Evolutionary conservation across 1,140 invertebrate genomes (phyloP).

Genomic region (Drosophila pandora): DNA sequence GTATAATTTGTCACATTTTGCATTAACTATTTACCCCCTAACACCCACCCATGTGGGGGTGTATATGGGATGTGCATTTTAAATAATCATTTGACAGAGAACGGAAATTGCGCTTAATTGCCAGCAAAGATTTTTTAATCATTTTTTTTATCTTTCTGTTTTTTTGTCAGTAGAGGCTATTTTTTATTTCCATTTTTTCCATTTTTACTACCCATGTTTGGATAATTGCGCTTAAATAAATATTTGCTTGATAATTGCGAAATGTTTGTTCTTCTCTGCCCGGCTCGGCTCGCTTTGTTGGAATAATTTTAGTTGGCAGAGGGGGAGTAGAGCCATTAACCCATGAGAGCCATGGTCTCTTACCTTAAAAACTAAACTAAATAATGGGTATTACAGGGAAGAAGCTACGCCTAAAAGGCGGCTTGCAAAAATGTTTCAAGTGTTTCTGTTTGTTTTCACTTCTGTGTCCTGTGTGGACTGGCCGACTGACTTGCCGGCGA

Average conservation of each 20-base stretch:
- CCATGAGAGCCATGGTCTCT: background rate
- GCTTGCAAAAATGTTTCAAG: constrained; percentile 59
- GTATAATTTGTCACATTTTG: constrained; percentile 46
- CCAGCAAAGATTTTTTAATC: constrained; percentile 48
- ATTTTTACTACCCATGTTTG: constrained; percentile 4
- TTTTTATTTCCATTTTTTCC: background rate
- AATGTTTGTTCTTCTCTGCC: constrained; percentile 21
- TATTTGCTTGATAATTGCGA: constrained; percentile 44
- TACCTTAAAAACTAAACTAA: too few relatives aligned
- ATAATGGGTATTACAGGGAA: too few relatives aligned
- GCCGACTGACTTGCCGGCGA: constrained; percentile 28
- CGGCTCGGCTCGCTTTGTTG: constrained; percentile 4
- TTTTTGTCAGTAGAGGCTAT: too few relatives aligned
- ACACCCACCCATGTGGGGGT: background rate
- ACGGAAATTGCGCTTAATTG: constrained; percentile 72
- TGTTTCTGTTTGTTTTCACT: constrained; percentile 74
- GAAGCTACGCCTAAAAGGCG: constrained; percentile 59
- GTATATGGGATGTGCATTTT: constrained; percentile 40
- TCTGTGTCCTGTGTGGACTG: too few relatives aligned
- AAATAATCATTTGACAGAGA: constrained; percentile 52
- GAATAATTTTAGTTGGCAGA: constrained; percentile 9
- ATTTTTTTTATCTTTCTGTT: constrained; percentile 21
- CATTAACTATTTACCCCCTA: constrained; percentile 18
- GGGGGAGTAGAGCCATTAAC: background rate
- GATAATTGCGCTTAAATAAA: constrained; percentile 54